Percentiles rank a stretch among this genome's conserved stretches.
These are phyloP conservation scores for Mechanitis messenoides DNA, from an alignment of 2,888 invertebrate species.

Conservation along the genomic window DNA sequence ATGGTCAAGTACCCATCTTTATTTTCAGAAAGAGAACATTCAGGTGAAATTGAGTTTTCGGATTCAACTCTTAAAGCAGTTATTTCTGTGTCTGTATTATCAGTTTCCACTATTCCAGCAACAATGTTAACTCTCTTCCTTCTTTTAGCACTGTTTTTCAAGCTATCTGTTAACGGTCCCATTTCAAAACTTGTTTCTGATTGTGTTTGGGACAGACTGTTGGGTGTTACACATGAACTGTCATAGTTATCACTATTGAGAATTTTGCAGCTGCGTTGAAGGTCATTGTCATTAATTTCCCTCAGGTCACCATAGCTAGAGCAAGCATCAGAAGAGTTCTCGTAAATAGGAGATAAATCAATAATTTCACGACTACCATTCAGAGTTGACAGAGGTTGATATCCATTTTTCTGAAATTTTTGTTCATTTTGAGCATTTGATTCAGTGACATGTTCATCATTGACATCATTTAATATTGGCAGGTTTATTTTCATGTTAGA, in stretches of 20 bases:
- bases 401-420: constrained; percentile 57
- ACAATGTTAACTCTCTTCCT: constrained; percentile 81
- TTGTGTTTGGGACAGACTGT: constrained; percentile 68
- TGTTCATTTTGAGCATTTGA: constrained; percentile 38
- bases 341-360: constrained; percentile 70
- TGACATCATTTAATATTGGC: constrained; percentile 67
- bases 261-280: constrained; percentile 54
- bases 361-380: constrained; percentile 65
- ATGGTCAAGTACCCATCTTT: constrained; percentile 80
- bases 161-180: constrained; percentile 63
- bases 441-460: constrained; percentile 69
- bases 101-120: constrained; percentile 66
- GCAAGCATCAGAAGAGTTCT: constrained; percentile 72
- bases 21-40: constrained; percentile 73
- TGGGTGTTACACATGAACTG: constrained; percentile 63
- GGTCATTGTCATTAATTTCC: constrained; percentile 55
- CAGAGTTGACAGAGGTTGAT: constrained; percentile 54
- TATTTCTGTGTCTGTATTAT: constrained; percentile 62
- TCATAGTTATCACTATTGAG: constrained; percentile 59
- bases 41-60: constrained; percentile 72
- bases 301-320: constrained; percentile 68
- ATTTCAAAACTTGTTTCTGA: constrained; percentile 72
- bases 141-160: constrained; percentile 66
- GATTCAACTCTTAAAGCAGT: constrained; percentile 60
- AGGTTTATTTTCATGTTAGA: constrained; percentile 70